A percentile compares a stretch with the other conserved stretches of the same genome.
Conservation (phyloP, 2,888 invertebrate species). For the Muschampia plurimacula region DNA sequence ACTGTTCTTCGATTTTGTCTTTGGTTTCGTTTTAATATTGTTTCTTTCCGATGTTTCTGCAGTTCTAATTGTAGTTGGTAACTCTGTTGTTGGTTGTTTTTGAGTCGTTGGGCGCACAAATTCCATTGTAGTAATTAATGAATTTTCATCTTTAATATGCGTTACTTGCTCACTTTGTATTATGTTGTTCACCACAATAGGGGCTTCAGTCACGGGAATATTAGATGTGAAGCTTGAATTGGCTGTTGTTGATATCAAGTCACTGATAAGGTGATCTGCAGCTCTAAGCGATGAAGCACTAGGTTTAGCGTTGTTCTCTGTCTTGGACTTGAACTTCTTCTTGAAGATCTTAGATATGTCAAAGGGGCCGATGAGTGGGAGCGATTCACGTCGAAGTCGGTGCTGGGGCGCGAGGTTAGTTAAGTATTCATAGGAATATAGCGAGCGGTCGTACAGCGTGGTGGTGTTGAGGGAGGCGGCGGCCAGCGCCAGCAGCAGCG, state of each 20-base stretch:
- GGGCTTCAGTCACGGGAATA: not conserved
- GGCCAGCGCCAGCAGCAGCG: constrained; percentile 9
- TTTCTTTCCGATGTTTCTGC: not conserved
- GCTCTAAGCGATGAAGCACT: constrained; percentile 56
- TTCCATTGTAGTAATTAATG: not conserved
- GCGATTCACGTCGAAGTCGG: constrained; percentile 55
- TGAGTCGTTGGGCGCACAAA: not conserved
- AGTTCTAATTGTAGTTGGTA: not conserved
- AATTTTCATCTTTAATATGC: not conserved
- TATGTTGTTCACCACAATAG: not conserved
- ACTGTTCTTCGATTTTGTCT: constrained; percentile 4
- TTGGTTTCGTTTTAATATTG: constrained; percentile 30
- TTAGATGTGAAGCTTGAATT: not conserved
- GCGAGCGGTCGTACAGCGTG: not conserved
- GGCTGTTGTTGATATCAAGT: not conserved
- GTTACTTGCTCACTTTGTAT: not conserved
- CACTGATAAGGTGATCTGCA: constrained; percentile 17
- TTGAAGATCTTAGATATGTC: constrained; percentile 69
- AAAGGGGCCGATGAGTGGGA: constrained; percentile 68
- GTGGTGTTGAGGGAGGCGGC: constrained; percentile 34
- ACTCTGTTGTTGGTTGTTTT: not conserved
- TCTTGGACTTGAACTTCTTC: constrained; percentile 55
- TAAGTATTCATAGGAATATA: not conserved
- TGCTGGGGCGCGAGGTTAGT: not conserved
- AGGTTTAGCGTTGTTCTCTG: constrained; percentile 46